These are phyloP conservation scores for Biston stratarius DNA, from an alignment of 2,888 invertebrate genomes.

Conservation along the genomic window DNA sequence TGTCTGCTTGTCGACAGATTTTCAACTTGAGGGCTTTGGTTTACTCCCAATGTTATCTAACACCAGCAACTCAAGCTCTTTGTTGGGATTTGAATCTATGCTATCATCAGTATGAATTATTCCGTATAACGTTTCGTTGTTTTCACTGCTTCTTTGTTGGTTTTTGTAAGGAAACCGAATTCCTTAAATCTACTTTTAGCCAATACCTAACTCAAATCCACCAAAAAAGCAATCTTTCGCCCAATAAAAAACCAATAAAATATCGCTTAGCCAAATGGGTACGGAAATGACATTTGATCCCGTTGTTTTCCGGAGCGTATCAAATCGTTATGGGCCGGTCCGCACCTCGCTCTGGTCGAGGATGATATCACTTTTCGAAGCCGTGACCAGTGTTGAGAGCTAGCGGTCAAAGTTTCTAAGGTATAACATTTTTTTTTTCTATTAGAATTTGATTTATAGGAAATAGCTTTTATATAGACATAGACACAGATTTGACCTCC, in stretches of 20 bases:
- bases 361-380: conserved; percentile 16
- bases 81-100: no score
- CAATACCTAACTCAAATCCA: not conserved
- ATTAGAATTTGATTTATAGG: not conserved
- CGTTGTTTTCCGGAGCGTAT: conserved; percentile 19
- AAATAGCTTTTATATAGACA: no score
- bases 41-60: no score
- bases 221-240: conserved; percentile 10
- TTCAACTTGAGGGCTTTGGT: no score
- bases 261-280: conserved; percentile 9
- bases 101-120: no score
- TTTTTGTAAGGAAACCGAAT: no score
- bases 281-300: conserved; percentile 16
- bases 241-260: conserved; percentile 25
- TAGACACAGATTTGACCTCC: no score
- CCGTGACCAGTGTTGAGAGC: conserved; percentile 10
- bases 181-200: no score
- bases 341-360: conserved; percentile 12
- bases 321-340: conserved; percentile 19
- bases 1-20: no score
- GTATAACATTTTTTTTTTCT: not conserved
- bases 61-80: no score
- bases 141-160: no score
- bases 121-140: no score
- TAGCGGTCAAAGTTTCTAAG: not conserved